These are phyloP conservation scores for Cyanoderma ruficeps DNA, from an alignment of 2,113 vertebrate species.

Conservation along the genomic window DNA sequence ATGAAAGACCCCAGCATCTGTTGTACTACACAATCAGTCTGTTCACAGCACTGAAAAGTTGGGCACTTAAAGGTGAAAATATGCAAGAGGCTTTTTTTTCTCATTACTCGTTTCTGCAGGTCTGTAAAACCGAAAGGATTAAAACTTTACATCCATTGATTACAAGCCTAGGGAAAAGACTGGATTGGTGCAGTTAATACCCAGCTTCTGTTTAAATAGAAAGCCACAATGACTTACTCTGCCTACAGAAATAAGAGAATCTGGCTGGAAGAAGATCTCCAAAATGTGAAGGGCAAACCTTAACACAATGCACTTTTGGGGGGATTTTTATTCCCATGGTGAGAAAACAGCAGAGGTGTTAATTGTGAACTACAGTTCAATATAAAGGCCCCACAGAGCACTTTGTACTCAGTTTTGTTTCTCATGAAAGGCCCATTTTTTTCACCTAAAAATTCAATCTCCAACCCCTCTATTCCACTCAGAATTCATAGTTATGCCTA, in stretches of 20 bases:
- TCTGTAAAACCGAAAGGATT: slow-evolving; percentile 69
- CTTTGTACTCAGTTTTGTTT: slow-evolving; percentile 70
- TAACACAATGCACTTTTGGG: slow-evolving; percentile 54
- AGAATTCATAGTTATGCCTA: slow-evolving; percentile 80
- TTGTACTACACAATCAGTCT: not conserved
- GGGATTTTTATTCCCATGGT: slow-evolving; percentile 58
- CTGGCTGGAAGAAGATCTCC: slow-evolving; percentile 49
- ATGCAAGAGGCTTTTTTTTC: slow-evolving; percentile 59
- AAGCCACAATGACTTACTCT: slow-evolving; percentile 45
- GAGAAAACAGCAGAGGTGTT: slow-evolving; percentile 62
- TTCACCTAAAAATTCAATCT: slow-evolving; percentile 59
- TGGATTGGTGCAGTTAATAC: slow-evolving; percentile 49
- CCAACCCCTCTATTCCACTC: slow-evolving; percentile 66
- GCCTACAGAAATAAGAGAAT: slow-evolving; percentile 31
- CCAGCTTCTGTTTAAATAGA: slow-evolving; percentile 53
- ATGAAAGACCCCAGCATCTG: slow-evolving; percentile 54
- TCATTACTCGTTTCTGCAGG: slow-evolving; percentile 20
- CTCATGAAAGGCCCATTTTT: slow-evolving; percentile 52
- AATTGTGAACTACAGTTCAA: slow-evolving; percentile 68
- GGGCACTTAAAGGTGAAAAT: slow-evolving; percentile 42
- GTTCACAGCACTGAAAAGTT: slow-evolving; percentile 7
- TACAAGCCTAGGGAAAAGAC: slow-evolving; percentile 59
- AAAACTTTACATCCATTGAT: slow-evolving; percentile 62
- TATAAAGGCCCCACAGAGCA: slow-evolving; percentile 63
- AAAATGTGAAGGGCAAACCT: slow-evolving; percentile 12